A percentile compares a stretch with the other conserved stretches of the same genome.
Evolutionary conservation across 2,888 invertebrate species (phyloP).

Genomic region (Corythucha ciliata): DNA sequence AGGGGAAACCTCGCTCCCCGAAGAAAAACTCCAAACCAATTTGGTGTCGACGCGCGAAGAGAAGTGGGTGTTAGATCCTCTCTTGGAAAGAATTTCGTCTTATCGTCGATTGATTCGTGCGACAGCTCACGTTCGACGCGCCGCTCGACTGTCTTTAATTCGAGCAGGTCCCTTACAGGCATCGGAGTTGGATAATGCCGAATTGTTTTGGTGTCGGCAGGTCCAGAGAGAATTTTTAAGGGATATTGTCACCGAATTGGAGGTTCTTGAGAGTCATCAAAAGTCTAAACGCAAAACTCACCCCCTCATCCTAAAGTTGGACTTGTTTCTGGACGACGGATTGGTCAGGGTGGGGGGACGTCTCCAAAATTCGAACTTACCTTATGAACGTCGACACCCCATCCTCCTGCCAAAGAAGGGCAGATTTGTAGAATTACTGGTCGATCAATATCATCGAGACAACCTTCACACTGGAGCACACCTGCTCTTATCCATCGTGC

Average conservation of each 20-base stretch:
- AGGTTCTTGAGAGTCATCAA: too few relatives aligned
- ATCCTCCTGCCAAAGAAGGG: slow-evolving; percentile 3
- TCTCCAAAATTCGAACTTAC: slow-evolving; percentile 9
- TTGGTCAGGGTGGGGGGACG: not conserved
- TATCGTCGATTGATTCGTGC: not conserved
- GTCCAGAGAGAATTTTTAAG: not conserved
- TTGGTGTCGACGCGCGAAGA: not conserved
- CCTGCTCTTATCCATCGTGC: slow-evolving; percentile 1
- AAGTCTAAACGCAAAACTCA: too few relatives aligned
- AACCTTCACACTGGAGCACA: slow-evolving; percentile 12
- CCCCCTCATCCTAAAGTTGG: too few relatives aligned
- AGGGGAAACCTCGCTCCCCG: not conserved
- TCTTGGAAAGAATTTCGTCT: not conserved
- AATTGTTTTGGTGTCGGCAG: not conserved
- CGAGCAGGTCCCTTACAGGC: not conserved
- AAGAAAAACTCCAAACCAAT: not conserved
- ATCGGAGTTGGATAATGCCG: slow-evolving; percentile 4
- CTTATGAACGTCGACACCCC: slow-evolving; percentile 20
- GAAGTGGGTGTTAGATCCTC: not conserved
- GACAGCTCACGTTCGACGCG: not conserved
- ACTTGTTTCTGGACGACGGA: slow-evolving; percentile 1
- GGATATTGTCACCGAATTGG: not conserved
- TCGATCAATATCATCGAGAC: slow-evolving; percentile 5
- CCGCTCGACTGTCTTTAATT: not conserved
- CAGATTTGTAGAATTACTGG: slow-evolving; percentile 1